Conservation (phyloP, 2,888 invertebrate species). For the Xylocampa areola region DNA sequence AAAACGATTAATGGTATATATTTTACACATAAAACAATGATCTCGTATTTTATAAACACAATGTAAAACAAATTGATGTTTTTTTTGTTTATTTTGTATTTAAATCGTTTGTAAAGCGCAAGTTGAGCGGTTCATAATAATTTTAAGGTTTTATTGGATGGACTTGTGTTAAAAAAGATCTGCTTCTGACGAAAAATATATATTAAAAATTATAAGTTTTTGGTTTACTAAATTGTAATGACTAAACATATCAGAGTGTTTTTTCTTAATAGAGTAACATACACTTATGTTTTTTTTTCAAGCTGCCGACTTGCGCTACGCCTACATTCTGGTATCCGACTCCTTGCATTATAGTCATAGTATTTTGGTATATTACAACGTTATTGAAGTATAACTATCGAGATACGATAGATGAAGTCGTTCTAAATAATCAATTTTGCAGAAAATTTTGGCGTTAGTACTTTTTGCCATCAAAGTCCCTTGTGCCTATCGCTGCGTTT, state of each 20-base stretch:
- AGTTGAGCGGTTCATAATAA: conserved; percentile 17
- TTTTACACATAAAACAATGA: conserved; percentile 83
- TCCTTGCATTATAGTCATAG: conserved; percentile 6
- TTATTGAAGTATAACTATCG: no score
- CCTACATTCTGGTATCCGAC: conserved; percentile 17
- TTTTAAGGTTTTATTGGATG: neutral
- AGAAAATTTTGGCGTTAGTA: no score
- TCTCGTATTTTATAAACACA: conserved; percentile 82
- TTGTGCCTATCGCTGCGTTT: no score
- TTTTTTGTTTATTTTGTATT: conserved; percentile 57
- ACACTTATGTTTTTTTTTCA: neutral
- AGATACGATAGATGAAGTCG: no score
- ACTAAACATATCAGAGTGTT: conserved; percentile 14
- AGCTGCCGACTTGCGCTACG: conserved; percentile 26
- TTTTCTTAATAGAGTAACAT: no score
- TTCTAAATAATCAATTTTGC: no score
- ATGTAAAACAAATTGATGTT: conserved; percentile 55
- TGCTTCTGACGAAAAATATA: no score
- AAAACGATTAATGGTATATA: conserved; percentile 60
- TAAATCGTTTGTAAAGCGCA: conserved; percentile 47
- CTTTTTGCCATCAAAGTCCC: no score
- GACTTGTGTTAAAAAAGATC: no score
- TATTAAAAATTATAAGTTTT: no score
- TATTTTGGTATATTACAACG: neutral
- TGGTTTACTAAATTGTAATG: no score